Evolutionary conservation across 2,888 invertebrate species (phyloP), one percentile per base, ranked within the genome.

Genomic region (Octonoba sinensis): DNA sequence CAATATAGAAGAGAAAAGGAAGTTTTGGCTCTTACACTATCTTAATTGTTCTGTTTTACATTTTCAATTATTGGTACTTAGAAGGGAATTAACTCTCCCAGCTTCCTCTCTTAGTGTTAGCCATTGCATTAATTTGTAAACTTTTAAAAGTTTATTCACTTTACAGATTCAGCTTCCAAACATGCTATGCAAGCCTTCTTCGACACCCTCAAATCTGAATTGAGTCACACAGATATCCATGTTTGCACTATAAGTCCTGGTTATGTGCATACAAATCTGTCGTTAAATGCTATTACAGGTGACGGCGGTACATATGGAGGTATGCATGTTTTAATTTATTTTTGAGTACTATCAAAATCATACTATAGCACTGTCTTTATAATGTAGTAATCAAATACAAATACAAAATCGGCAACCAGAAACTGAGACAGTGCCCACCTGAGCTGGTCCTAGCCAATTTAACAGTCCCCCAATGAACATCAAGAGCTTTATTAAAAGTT

Each of bases 151-250:
- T 46, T 46, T 13, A 22, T 22, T 65, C 44, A 18, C 67, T 49
- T 81, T 77, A 36, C 84, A 89, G 89, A 98, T 90, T 92, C 93
- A 72, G 96, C 97, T 20, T 95, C 97, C 0, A 98, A 98, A 89
- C 97, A 97, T 91, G 97, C 97, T 0, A 86, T 96, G 75, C 96
- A 98, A 90, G 97, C 97, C 16, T 97, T 97, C 90, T 93, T 93
- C 84, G 99, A 99, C 89, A 92, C 93, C 49, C 90, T 98, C 59
- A 91, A 98, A 86, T 93, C 96, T 36, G 99, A 99, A 91, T 91
- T 97, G 85, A 90, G 92, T 57, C 90, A 92, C 77, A 90, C 93
- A 85, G 93, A 94, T 69, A 90, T 99, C 57, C 90, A 93, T 87
- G 94, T 99, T 4, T 93, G 94, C n/a, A 92, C 95, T n/a, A 91